Evolutionary conservation across 30 jellyfish, hydroid and myxozoan species (phyloP), one percentile per base, ranked within the genome.

Genomic region (Catostylus mosaicus): DNA sequence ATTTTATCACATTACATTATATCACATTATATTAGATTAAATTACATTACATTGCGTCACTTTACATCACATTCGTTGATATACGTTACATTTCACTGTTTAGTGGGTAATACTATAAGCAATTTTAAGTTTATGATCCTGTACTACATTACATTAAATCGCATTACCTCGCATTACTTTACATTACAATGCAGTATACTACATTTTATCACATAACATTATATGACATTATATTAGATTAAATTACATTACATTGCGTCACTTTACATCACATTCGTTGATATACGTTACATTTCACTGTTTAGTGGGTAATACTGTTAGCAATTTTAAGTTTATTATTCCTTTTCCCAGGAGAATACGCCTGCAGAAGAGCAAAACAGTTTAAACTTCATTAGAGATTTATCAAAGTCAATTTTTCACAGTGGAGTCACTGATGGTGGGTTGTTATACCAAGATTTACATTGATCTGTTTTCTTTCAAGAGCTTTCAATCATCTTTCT

Each of bases 251-350:
- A 43, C 16, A 43, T 43, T 6, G 54, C 16, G 54, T 16, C 16
- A 9, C 14, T 40, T 5, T 40, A 7, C 20, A 10, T 9, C 2
- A 16, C 63, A 5, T 4, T 18, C 14, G 18, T 50, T 50, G 24
- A 50, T 3, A 5, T 50, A 50, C 20, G 63, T 50, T 6, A 43
- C 54, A 50, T 50, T 50, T 9, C 20, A 27, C 2, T 50, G 14
- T 23, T 50, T 43, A 16, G 54, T 43, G 54, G n/a, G n/a, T n/a
- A n/a, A n/a, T n/a, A n/a, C n/a, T n/a, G n/a, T n/a, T n/a, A n/a
- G n/a, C n/a, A n/a, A n/a, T n/a, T n/a, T 83, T 14, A 77, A 83
- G 86, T 86, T 83, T 30, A 3, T 73, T 43, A 6, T 16, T 43
- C 54, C 16, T 16, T 43, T 43, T 16, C 54, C 23, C 64, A 78